Evolutionary conservation across 30 jellyfish, hydroid and myxozoan species (phyloP).

Genomic region (Aurelia coerulea): DNA sequence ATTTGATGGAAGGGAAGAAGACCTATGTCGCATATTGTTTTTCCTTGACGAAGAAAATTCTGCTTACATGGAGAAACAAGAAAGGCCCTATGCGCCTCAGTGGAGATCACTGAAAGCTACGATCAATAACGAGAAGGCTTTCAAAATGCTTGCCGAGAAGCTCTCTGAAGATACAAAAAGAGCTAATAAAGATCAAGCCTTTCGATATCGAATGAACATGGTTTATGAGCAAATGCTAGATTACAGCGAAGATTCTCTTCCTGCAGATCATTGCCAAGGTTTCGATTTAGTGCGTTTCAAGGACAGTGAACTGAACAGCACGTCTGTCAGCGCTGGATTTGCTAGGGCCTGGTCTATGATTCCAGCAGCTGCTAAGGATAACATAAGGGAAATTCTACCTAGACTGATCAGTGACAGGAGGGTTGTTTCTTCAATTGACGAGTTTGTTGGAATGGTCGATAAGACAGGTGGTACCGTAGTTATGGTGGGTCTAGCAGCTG

Average conservation of each 20-base stretch:
- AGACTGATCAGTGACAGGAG: background rate
- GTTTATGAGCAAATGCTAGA: background rate
- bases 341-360: background rate
- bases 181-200: constrained; percentile 10
- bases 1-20: constrained; percentile 3
- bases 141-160: constrained; percentile 20
- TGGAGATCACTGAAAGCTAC: constrained; percentile 32
- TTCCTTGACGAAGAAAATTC: constrained; percentile 36
- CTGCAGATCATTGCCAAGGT: background rate
- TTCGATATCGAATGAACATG: background rate
- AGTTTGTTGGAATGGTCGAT: background rate
- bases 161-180: constrained; percentile 21
- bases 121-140: background rate
- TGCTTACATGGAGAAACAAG: background rate
- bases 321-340: background rate
- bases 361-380: background rate
- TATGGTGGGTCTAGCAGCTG: constrained; percentile 28
- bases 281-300: background rate
- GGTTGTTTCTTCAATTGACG: background rate
- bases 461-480: background rate
- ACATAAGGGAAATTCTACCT: background rate
- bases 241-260: background rate
- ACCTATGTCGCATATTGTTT: background rate
- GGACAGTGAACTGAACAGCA: background rate
- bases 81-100: constrained; percentile 17